These are phyloP conservation scores for Thamnaconus septentrionalis DNA, from an alignment of 2,113 vertebrate species.

Conservation along the genomic window DNA sequence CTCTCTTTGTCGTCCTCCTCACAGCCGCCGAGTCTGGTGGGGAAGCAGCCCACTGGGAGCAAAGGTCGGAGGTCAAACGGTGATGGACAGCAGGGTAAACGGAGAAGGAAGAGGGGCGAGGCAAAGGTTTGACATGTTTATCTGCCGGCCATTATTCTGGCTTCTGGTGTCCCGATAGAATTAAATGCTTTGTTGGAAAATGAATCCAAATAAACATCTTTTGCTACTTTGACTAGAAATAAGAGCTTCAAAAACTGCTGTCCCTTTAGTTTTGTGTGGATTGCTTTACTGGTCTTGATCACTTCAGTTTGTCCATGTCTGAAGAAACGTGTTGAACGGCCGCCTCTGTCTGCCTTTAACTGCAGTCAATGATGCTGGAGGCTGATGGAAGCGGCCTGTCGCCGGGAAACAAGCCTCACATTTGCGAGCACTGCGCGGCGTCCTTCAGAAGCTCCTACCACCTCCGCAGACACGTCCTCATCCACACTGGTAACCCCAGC, in stretches of 20 bases:
- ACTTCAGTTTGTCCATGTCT: too few species aligned
- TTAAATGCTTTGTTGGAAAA: too few species aligned
- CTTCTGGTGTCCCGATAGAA: too few species aligned
- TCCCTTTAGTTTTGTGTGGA: too few species aligned
- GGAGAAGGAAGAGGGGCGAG: slow-evolving; percentile 88
- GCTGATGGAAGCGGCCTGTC: slow-evolving; percentile 84
- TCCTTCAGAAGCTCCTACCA: slow-evolving; percentile 98
- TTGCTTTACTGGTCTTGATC: too few species aligned
- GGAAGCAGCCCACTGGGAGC: slow-evolving; percentile 86
- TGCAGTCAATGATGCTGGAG: slow-evolving; percentile 83
- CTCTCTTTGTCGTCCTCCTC: slow-evolving; percentile 69
- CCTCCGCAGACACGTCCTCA: slow-evolving; percentile 94
- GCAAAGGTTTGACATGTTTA: slow-evolving; percentile 69
- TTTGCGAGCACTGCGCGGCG: slow-evolving; percentile 94
- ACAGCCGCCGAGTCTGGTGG: slow-evolving; percentile 78
- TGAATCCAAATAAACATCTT: too few species aligned
- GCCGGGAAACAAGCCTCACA: slow-evolving; percentile 91
- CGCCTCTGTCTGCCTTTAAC: slow-evolving; percentile 3
- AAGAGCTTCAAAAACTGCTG: too few species aligned
- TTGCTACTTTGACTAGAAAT: too few species aligned
- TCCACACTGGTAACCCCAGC: slow-evolving; percentile 84
- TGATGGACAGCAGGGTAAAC: slow-evolving; percentile 95
- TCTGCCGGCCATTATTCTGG: not conserved
- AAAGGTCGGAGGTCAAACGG: slow-evolving; percentile 94
- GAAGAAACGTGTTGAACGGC: too few species aligned